Base-by-base conservation (phyloP, 2,888 invertebrate species). In the Rhaphigaster nebulosa region DNA sequence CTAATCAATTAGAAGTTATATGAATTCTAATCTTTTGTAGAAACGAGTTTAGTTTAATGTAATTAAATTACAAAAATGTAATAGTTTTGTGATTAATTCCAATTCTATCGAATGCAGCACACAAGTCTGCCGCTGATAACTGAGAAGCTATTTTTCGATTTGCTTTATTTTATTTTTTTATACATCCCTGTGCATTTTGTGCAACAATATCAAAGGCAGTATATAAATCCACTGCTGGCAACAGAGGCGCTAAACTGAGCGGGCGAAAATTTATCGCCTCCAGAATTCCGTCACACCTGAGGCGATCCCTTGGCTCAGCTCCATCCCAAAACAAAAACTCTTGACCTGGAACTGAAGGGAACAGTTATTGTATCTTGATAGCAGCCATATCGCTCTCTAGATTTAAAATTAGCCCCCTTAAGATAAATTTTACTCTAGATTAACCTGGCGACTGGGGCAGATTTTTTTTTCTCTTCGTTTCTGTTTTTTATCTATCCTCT, bases 311-410 rank as follows among this genome's bases (percentile, higher is more conserved):
- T 84, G 84, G 84, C 84, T n/a, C 45, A 5, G 45, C 26, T 84
- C 45, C 45, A 84, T 45, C 84, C 84, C 45, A n/a, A 45, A 84
- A 84, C 84, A 84, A 84, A 84, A 50, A 84, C 45, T 84, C 26
- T 45, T 84, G 84, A 84, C 84, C 84, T 84, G 84, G 84, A 84
- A 84, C 41, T 26, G 80, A 45, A 80, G 41, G 80, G 80, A 80
- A 12, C 84, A 45, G 84, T 84, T 84, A 84, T 84, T 50, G 45
- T n/a, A 84, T 84, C 84, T 84, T 84, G 45, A 84, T 84, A 84
- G 45, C n/a, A 45, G 26, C 45, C 45, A 84, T 45, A 84, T 45
- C 84, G n/a, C 45, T 84, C 84, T 84, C 45, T n/a, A 45, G 23
- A 45, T 45, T 84, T 84, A 84, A 84, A 84, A 41, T 84, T 84